A percentile compares a stretch with the other conserved stretches of the same genome.
Evolutionary conservation across 2,113 vertebrate species (phyloP).

Genomic region (Epinephelus cyanopodus): DNA sequence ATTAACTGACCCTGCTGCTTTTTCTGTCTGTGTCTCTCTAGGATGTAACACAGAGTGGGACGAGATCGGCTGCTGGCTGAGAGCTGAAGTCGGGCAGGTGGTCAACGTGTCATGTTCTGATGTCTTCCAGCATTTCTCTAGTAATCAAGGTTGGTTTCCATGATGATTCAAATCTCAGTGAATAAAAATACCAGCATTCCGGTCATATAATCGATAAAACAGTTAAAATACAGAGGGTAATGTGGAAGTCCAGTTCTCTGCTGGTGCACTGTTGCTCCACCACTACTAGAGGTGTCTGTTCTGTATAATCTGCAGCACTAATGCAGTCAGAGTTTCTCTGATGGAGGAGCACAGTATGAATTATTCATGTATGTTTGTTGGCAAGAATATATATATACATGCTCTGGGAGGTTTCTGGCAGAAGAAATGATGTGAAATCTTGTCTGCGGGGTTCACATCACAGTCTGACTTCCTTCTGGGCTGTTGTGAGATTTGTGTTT

Average conservation of each 20-base stretch:
- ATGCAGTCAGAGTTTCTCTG: constrained; percentile 26
- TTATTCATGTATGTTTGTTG: constrained; percentile 66
- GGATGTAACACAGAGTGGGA: constrained; percentile 85
- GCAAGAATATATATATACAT: constrained; percentile 23
- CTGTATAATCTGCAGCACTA: constrained; percentile 22
- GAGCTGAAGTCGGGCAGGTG: constrained; percentile 80
- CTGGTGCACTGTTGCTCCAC: background rate
- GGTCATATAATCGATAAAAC: background rate
- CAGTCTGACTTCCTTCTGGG: constrained; percentile 9
- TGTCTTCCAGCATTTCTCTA: constrained; percentile 83
- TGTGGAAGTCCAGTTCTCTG: background rate
- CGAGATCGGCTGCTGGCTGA: constrained; percentile 82
- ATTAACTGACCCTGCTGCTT: background rate
- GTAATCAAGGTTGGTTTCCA: constrained; percentile 78
- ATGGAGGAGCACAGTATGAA: constrained; percentile 48
- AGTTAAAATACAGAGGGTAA: background rate
- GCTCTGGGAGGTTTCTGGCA: constrained; percentile 49
- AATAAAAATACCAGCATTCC: background rate
- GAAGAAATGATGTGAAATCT: constrained; percentile 25
- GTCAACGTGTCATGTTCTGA: constrained; percentile 83
- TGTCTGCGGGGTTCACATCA: constrained; percentile 25
- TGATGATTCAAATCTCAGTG: background rate
- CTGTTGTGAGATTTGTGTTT: constrained; percentile 1
- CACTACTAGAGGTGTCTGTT: constrained; percentile 29
- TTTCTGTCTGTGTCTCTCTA: constrained; percentile 34